phyloP scores from a whole-genome alignment of 2,888 invertebrate species.

The Orthosia incerta region DNA sequence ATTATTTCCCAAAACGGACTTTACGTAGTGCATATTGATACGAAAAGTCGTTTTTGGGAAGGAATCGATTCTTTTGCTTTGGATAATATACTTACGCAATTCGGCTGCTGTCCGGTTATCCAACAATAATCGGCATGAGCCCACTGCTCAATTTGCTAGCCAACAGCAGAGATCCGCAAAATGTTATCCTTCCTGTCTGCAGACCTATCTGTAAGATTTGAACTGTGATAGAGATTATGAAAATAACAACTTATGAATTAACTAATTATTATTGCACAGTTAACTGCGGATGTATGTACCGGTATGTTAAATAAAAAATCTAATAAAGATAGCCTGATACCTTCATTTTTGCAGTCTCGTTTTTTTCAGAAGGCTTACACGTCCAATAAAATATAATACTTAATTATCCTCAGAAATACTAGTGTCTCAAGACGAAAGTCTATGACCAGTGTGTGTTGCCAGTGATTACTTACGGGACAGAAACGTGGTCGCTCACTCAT shows the following conservation, averaged over 20 bases:
- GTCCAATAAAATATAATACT: background rate
- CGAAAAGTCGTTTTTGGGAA: no score
- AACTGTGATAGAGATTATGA: constrained; percentile 1
- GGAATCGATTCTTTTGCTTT: no score
- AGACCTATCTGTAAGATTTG: background rate
- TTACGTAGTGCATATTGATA: no score
- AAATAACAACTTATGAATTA: background rate
- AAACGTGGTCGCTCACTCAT: no score
- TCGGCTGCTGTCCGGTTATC: no score
- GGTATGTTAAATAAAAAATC: background rate
- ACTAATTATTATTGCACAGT: background rate
- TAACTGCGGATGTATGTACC: background rate
- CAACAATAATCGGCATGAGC: background rate
- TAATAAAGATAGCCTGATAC: background rate
- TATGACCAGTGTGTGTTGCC: no score
- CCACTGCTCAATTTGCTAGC: background rate
- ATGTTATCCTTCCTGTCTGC: constrained; percentile 11
- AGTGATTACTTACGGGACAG: no score
- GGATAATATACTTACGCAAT: no score
- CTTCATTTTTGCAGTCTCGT: background rate
- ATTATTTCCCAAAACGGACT: no score
- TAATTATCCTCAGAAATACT: background rate
- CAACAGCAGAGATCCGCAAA: constrained; percentile 24
- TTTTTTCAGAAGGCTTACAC: background rate
- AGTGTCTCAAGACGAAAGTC: no score